Conservation (phyloP, 2,113 vertebrate genomes). For the Campylorhamphus procurvoides region DNA sequence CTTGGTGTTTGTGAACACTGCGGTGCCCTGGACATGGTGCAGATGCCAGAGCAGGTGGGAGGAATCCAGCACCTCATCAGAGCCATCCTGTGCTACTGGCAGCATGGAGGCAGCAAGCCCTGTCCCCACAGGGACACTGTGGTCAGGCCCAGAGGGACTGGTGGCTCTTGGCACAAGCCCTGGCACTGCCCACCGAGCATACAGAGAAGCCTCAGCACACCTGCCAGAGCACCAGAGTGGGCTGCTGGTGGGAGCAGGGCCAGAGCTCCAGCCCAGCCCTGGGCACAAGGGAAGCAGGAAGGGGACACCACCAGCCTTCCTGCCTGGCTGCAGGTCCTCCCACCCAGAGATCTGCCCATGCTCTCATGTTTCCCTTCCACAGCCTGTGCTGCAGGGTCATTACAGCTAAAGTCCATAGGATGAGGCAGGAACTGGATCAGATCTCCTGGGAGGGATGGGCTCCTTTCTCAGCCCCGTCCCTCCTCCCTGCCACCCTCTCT, state of each 20-base stretch:
- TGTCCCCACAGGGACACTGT: rapidly evolving
- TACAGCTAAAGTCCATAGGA: background rate
- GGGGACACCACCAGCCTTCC: background rate
- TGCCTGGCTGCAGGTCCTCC: background rate
- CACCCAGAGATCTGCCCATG: background rate
- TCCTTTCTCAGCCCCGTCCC: background rate
- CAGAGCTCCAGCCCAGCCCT: rapidly evolving
- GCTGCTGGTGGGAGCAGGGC: background rate
- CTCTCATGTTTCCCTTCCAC: background rate
- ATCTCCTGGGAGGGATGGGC: background rate
- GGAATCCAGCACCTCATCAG: background rate
- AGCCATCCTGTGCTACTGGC: background rate
- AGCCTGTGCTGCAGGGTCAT: background rate
- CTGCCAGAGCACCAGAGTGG: too few relatives aligned
- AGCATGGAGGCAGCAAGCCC: rapidly evolving
- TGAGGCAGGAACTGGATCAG: background rate
- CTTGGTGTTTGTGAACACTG: background rate
- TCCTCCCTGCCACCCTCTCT: background rate
- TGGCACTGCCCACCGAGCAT: background rate
- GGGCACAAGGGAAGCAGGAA: background rate
- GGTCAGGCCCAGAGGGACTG: background rate
- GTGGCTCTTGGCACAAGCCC: background rate
- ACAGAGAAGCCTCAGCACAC: background rate
- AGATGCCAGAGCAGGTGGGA: background rate
- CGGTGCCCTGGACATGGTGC: background rate